Evolutionary conservation across 2,113 vertebrate species (phyloP).

Genomic region (Scartelaos histophorus): DNA sequence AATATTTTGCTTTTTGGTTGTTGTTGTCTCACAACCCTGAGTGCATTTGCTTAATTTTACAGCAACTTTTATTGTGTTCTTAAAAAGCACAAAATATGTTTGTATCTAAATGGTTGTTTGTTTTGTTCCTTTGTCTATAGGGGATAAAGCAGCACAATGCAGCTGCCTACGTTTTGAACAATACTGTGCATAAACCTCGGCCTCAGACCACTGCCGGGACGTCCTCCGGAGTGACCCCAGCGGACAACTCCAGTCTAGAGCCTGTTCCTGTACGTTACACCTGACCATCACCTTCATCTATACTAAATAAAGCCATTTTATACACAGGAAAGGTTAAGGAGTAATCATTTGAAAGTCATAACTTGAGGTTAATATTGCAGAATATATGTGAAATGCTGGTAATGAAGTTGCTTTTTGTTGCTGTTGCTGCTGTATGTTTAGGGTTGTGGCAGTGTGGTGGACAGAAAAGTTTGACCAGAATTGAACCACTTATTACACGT

Average conservation of each 20-base stretch:
- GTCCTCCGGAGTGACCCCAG: conserved; percentile 50
- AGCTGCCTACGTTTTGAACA: conserved; percentile 91
- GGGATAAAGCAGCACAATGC: conserved; percentile 85
- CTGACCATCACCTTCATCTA: not conserved
- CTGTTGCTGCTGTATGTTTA: no score
- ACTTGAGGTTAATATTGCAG: not conserved
- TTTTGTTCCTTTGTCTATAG: conserved; percentile 57
- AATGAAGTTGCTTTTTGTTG: no score
- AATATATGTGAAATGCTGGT: not conserved
- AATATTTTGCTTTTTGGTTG: no score
- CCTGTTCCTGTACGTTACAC: conserved; percentile 74
- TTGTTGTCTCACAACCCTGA: no score
- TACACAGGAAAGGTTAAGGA: not conserved
- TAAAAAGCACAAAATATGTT: not conserved
- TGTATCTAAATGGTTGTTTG: not conserved
- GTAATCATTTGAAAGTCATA: not conserved
- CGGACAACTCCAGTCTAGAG: conserved; percentile 78
- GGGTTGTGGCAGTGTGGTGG: no score
- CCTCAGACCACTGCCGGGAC: conserved; percentile 43
- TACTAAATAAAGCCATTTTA: not conserved
- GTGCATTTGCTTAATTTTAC: not conserved
- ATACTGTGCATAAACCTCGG: conserved; percentile 86
- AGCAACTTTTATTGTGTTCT: not conserved
- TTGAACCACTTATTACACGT: no score
- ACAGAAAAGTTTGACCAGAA: no score